phyloP scores from a whole-genome alignment of 2,888 invertebrate genomes.

The Cantharis rustica region DNA sequence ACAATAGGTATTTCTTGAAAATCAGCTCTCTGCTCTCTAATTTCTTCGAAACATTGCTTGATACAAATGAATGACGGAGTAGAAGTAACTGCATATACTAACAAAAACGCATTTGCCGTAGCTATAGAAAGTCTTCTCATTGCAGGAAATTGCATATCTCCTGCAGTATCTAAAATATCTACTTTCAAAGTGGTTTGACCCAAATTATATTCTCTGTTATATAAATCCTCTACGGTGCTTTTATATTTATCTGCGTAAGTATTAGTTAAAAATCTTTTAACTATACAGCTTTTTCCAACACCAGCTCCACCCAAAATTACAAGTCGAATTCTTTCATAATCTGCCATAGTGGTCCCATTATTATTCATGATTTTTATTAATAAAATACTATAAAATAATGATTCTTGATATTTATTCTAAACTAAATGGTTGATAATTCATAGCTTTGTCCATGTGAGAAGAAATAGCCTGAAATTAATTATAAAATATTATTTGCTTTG shows the following conservation, averaged over 20 bases:
- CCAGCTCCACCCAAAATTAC: constrained; percentile 82
- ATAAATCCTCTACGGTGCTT: constrained; percentile 87
- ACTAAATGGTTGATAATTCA: neutral
- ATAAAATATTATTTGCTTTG: neutral
- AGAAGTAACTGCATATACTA: constrained; percentile 83
- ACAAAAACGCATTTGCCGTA: constrained; percentile 84
- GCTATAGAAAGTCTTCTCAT: constrained; percentile 87
- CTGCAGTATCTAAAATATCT: constrained; percentile 81
- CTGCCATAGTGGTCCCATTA: constrained; percentile 64
- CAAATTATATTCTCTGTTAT: constrained; percentile 81
- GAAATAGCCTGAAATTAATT: neutral
- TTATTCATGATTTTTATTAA: constrained; percentile 44
- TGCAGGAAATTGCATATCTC: constrained; percentile 88
- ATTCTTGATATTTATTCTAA: neutral
- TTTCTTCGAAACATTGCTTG: constrained; percentile 79
- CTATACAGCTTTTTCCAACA: constrained; percentile 85
- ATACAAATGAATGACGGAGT: constrained; percentile 73
- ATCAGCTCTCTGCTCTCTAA: constrained; percentile 79
- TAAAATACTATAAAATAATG: neutral
- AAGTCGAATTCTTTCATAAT: constrained; percentile 79
- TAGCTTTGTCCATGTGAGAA: neutral
- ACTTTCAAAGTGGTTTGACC: constrained; percentile 76
- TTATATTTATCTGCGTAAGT: constrained; percentile 81
- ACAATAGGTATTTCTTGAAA: constrained; percentile 81
- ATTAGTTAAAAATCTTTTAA: constrained; percentile 79